Evolutionary conservation across 2,113 vertebrate genomes (phyloP).

Genomic region (Vidua chalybeata): DNA sequence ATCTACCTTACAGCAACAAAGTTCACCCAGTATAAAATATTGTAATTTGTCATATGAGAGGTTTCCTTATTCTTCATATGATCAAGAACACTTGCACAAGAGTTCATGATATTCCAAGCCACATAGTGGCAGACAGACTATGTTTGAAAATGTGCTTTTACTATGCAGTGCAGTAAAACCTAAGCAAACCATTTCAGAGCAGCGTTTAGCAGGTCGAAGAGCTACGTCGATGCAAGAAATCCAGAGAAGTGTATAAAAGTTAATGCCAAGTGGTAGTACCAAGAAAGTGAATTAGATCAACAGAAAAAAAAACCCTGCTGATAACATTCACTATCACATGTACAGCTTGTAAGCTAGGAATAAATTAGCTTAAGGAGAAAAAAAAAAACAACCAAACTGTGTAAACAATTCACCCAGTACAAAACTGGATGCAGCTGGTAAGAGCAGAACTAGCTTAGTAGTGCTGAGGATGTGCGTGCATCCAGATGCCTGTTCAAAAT

Average conservation of each 20-base stretch:
- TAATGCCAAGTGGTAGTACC: constrained; percentile 46
- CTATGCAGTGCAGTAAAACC: constrained; percentile 51
- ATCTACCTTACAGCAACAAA: constrained; percentile 55
- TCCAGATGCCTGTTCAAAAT: constrained; percentile 31
- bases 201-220: constrained; percentile 41
- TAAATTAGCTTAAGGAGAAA: constrained; percentile 12
- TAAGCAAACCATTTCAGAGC: constrained; percentile 35
- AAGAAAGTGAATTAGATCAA: constrained; percentile 47
- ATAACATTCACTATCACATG: constrained; percentile 26
- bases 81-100: constrained; percentile 54
- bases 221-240: not conserved
- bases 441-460: constrained; percentile 43
- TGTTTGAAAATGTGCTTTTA: constrained; percentile 61
- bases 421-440: constrained; percentile 27
- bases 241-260: constrained; percentile 50
- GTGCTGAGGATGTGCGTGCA: constrained; percentile 30
- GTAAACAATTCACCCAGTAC: constrained; percentile 55
- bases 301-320: constrained; percentile 11
- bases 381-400: not conserved
- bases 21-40: constrained; percentile 53
- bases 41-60: constrained; percentile 26
- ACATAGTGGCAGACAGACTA: constrained; percentile 57
- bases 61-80: constrained; percentile 12
- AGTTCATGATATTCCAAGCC: constrained; percentile 53
- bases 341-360: constrained; percentile 32